These are phyloP conservation scores for Drosophila paranaensis DNA, from an alignment of 2,888 invertebrate species.

Conservation along the genomic window DNA sequence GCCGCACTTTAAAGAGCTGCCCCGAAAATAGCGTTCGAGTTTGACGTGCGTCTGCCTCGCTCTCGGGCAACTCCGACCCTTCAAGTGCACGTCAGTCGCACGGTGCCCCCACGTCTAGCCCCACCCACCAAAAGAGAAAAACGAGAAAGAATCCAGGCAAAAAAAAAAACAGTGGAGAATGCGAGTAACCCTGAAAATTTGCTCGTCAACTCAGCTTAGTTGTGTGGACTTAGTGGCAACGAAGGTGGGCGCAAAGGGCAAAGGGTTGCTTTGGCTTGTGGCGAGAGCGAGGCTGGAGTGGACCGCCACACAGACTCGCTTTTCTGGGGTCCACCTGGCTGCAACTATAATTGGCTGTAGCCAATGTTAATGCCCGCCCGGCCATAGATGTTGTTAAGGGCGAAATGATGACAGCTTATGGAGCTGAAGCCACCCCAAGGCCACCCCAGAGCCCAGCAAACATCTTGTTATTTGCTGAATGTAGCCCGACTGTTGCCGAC, in stretches of 20 bases:
- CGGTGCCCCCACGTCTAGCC: constrained; percentile 25
- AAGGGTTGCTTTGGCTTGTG: constrained; percentile 6
- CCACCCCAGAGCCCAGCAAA: constrained; percentile 7
- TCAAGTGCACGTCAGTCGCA: constrained; percentile 46
- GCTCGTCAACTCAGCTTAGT: constrained; percentile 71
- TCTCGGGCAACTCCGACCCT: constrained; percentile 28
- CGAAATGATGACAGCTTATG: constrained; percentile 55
- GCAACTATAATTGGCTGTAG: constrained; percentile 71
- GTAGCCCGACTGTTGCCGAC: constrained; percentile 43
- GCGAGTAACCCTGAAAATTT: constrained; percentile 72
- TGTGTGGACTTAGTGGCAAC: constrained; percentile 62
- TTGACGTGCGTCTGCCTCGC: constrained; percentile 50
- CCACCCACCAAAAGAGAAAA: not conserved
- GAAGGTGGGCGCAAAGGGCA: constrained; percentile 5
- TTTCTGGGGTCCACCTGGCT: constrained; percentile 48
- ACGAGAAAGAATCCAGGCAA: not conserved
- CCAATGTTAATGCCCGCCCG: constrained; percentile 55
- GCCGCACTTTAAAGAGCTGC: constrained; percentile 34
- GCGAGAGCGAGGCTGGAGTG: too few species aligned
- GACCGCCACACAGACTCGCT: constrained; percentile 36
- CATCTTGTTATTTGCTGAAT: constrained; percentile 28
- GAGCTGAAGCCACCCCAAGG: constrained; percentile 30
- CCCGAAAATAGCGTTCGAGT: constrained; percentile 23
- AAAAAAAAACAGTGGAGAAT: constrained; percentile 32
- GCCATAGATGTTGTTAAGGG: constrained; percentile 35